Evolutionary conservation across 2,888 invertebrate species (phyloP).

Genomic region (Phalera bucephala): DNA sequence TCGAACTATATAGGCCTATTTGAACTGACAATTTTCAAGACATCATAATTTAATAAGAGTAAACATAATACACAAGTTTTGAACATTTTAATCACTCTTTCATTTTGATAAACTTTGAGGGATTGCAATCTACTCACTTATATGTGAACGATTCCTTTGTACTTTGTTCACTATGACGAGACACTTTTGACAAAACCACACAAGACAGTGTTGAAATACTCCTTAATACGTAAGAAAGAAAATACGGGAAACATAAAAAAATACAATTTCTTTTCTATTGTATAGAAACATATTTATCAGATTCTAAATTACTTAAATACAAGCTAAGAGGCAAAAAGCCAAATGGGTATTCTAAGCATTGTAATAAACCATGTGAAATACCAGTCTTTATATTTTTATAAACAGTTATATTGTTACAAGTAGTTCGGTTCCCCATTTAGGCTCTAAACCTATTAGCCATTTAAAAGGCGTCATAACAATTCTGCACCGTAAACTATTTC

Average conservation of each 20-base stretch:
- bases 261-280: slow-evolving; percentile 8
- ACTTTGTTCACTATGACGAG: slow-evolving; percentile 55
- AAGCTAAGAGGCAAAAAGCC: slow-evolving; percentile 28
- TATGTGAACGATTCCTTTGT: slow-evolving; percentile 58
- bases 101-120: slow-evolving; percentile 18
- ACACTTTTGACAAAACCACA: slow-evolving; percentile 25
- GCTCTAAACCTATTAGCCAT: slow-evolving; percentile 24
- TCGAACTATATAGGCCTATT: too few relatives aligned
- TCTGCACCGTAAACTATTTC: slow-evolving; percentile 15
- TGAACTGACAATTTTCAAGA: too few relatives aligned
- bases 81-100: slow-evolving; percentile 1
- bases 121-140: slow-evolving; percentile 31
- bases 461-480: slow-evolving; percentile 14
- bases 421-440: slow-evolving; percentile 3
- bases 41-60: too few relatives aligned
- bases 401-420: not conserved
- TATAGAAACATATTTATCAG: slow-evolving; percentile 6
- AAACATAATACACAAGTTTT: not conserved
- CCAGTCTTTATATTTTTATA: slow-evolving; percentile 5
- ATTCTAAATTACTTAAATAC: slow-evolving; percentile 7
- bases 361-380: too few relatives aligned
- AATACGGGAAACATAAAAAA: slow-evolving; percentile 9
- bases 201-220: slow-evolving; percentile 26
- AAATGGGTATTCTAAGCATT: not conserved
- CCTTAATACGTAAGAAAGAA: slow-evolving; percentile 19